phyloP scores from a whole-genome alignment of 2,113 vertebrate species.

The Arenaria interpres region DNA sequence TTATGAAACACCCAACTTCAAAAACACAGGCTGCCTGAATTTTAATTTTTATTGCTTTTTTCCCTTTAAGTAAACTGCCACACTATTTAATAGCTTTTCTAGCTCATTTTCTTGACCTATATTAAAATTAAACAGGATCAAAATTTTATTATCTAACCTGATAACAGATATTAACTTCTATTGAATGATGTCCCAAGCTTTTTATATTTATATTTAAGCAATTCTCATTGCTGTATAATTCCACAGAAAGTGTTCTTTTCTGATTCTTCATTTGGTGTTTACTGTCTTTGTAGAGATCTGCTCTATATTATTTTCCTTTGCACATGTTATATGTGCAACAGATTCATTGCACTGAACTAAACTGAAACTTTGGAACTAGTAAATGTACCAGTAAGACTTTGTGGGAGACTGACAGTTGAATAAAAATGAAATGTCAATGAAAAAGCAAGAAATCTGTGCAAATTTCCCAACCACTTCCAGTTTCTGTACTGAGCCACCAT shows the following conservation, averaged over 20 bases:
- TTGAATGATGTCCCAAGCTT: not conserved
- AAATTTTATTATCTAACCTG: not conserved
- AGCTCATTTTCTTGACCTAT: slow-evolving; percentile 21
- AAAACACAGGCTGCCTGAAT: slow-evolving; percentile 32
- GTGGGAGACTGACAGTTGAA: not conserved
- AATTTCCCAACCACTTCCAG: not conserved
- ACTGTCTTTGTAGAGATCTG: not conserved
- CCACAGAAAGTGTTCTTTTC: not conserved
- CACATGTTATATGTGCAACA: not conserved
- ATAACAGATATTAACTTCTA: not conserved
- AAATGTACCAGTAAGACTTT: not conserved
- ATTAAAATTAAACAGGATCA: slow-evolving; percentile 20
- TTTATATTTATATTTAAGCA: not conserved
- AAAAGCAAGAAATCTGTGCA: not conserved
- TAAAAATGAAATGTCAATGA: not conserved
- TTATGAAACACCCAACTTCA: slow-evolving; percentile 58
- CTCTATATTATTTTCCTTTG: not conserved
- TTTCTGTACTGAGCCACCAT: not conserved
- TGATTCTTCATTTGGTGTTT: not conserved
- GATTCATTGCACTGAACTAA: not conserved
- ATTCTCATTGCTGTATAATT: not conserved
- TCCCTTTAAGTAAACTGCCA: slow-evolving; percentile 2
- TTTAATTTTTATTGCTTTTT: not conserved
- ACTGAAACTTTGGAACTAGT: not conserved
- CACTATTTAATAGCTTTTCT: slow-evolving; percentile 13